These are phyloP conservation scores for Ellobius talpinus DNA, from an alignment of 2,113 vertebrate species.

Conservation along the genomic window DNA sequence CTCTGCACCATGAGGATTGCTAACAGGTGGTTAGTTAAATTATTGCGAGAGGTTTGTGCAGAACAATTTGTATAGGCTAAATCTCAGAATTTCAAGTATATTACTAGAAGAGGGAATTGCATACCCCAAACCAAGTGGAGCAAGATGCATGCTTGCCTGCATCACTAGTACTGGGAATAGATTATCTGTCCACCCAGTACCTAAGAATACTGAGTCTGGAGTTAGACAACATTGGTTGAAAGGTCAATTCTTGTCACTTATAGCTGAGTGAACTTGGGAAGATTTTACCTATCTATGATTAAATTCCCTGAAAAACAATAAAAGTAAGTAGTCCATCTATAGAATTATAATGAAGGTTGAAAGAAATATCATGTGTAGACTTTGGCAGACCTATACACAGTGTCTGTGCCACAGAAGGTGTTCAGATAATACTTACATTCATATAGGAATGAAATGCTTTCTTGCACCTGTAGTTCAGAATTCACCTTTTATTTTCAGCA, in stretches of 20 bases:
- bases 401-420: not conserved
- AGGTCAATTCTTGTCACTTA: not conserved
- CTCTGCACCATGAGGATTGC: not conserved
- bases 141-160: not conserved
- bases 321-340: not conserved
- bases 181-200: not conserved
- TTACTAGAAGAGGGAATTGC: not conserved
- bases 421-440: not conserved
- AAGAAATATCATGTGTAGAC: not conserved
- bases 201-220: not conserved
- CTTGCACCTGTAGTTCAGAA: not conserved
- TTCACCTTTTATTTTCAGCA: not conserved
- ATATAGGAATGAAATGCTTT: not conserved
- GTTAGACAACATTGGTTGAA: not conserved
- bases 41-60: not conserved
- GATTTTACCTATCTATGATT: not conserved
- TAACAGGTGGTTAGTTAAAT: not conserved
- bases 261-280: not conserved
- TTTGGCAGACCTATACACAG: not conserved
- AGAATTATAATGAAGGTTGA: not conserved
- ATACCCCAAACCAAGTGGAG: not conserved
- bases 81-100: not conserved
- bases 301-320: not conserved
- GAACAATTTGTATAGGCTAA: not conserved
- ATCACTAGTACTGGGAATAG: not conserved